Evolutionary conservation across 2,113 vertebrate genomes (phyloP).

Genomic region (Platycercus adscitus): DNA sequence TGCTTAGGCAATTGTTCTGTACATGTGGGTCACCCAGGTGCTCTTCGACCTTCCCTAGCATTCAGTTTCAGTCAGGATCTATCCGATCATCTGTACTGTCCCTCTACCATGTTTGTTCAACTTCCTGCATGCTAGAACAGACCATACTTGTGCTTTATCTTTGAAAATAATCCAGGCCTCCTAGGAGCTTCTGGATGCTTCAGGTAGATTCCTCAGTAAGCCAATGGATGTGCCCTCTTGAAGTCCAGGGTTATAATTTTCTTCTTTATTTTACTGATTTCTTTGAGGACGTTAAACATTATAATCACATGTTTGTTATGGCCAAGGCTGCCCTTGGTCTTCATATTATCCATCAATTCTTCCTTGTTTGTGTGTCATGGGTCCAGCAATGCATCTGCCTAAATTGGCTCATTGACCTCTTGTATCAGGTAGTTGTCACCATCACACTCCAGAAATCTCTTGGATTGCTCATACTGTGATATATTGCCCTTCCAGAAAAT

Average conservation of each 20-base stretch:
- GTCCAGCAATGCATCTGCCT: neutral
- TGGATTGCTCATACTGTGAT: neutral
- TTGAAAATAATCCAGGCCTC: neutral
- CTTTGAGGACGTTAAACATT: neutral
- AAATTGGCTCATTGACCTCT: neutral
- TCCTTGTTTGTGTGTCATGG: neutral
- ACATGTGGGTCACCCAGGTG: neutral
- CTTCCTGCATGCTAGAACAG: neutral
- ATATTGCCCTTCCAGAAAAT: neutral
- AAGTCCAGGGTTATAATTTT: neutral
- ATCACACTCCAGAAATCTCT: neutral
- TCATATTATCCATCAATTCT: neutral
- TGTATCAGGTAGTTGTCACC: neutral
- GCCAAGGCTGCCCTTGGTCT: neutral
- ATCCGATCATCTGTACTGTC: neutral
- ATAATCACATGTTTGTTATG: neutral
- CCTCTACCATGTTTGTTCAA: neutral
- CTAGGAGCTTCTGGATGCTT: neutral
- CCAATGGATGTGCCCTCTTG: neutral
- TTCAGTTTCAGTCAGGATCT: neutral
- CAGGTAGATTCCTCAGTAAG: neutral
- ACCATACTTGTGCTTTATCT: neutral
- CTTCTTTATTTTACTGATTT: neutral
- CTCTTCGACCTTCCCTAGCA: neutral
- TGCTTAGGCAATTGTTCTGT: neutral